A percentile compares a stretch with the other conserved stretches of the same genome.
Evolutionary conservation across 2,113 vertebrate genomes (phyloP).

Genomic region (Heterochromis multidens): DNA sequence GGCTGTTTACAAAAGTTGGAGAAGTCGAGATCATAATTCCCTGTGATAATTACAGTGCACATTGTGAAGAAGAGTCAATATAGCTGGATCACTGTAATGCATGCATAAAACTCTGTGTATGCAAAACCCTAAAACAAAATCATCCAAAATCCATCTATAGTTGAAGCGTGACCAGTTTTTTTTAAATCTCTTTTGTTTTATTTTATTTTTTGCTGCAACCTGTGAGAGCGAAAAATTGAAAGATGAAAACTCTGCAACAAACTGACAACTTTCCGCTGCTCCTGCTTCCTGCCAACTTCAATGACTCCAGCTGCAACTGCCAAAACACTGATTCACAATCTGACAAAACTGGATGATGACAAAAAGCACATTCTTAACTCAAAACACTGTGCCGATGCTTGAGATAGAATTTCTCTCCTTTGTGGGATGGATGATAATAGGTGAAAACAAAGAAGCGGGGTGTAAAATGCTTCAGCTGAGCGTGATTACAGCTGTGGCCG

Average conservation of each 20-base stretch:
- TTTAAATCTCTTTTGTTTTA: neutral
- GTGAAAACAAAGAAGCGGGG: constrained; percentile 69
- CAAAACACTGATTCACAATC: constrained; percentile 56
- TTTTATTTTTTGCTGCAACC: neutral
- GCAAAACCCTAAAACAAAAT: neutral
- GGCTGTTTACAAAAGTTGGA: constrained; percentile 20
- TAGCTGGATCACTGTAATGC: neutral
- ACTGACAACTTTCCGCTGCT: constrained; percentile 32
- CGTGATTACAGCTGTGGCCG: constrained; percentile 75
- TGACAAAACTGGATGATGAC: constrained; percentile 53
- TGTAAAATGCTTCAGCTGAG: constrained; percentile 74
- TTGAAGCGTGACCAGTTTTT: neutral
- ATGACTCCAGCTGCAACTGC: constrained; percentile 57
- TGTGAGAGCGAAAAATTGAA: neutral
- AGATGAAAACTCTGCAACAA: constrained; percentile 14
- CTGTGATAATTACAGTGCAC: neutral
- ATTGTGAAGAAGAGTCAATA: neutral
- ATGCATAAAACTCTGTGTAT: neutral
- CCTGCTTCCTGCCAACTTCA: constrained; percentile 30
- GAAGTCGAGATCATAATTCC: constrained; percentile 4
- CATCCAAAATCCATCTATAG: neutral
- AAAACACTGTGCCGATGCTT: constrained; percentile 59
- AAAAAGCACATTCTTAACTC: constrained; percentile 62
- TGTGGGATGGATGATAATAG: constrained; percentile 70
- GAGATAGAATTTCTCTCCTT: constrained; percentile 63